Percentiles rank a stretch among this genome's conserved stretches.
Conservation (phyloP, 35 echinoderm and acorn worm genomes). For the Nesometra sesokonis region DNA sequence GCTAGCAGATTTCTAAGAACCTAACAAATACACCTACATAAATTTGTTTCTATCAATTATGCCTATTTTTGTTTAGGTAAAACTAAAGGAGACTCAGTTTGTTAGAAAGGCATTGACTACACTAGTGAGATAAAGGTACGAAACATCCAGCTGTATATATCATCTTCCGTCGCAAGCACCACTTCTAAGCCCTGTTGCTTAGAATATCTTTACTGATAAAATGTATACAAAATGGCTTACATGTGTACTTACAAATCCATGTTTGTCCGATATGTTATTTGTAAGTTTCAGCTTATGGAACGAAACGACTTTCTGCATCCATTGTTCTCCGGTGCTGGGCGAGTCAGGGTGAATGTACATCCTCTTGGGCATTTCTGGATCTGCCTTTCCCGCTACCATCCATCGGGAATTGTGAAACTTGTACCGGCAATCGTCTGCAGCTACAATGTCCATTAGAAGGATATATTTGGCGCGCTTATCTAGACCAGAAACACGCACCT, state of each 20-base stretch:
- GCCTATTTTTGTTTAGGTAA: too few species aligned
- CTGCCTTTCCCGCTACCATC: constrained; percentile 98
- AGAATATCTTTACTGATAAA: too few species aligned
- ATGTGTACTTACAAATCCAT: constrained; percentile 91
- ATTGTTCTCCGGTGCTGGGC: constrained; percentile 91
- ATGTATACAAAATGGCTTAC: background rate
- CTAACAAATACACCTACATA: too few species aligned
- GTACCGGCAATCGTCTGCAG: constrained; percentile 96
- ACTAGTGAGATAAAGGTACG: too few species aligned
- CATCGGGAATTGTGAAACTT: constrained; percentile 99
- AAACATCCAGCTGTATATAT: too few species aligned
- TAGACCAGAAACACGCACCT: constrained; percentile 77
- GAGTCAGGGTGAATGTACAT: constrained; percentile 99
- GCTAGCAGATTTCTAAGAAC: too few species aligned
- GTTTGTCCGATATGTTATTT: constrained; percentile 99
- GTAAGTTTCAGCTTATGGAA: constrained; percentile 99
- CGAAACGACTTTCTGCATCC: constrained; percentile 99
- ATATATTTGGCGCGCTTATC: constrained; percentile 98
- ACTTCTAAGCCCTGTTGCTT: too few species aligned
- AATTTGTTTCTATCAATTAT: too few species aligned
- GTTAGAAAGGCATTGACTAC: too few species aligned
- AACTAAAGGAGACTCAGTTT: too few species aligned
- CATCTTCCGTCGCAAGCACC: too few species aligned
- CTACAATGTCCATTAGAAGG: constrained; percentile 97
- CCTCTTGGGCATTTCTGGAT: constrained; percentile 98